Evolutionary conservation across 2,888 invertebrate genomes (phyloP), one percentile per base, ranked within the genome.

Genomic region (Tetrapedia diversipes): DNA sequence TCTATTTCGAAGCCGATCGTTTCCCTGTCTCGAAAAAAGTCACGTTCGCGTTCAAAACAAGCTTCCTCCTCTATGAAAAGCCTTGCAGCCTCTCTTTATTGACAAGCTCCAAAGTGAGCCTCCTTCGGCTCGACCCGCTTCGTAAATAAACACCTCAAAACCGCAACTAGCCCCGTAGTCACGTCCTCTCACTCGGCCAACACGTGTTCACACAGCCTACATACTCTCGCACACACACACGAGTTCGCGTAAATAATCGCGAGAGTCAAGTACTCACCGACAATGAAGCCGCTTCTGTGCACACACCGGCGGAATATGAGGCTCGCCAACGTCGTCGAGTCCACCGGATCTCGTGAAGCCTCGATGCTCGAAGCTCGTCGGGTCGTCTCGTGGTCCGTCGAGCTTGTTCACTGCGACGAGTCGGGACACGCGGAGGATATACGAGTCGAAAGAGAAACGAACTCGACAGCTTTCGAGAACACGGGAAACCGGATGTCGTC

Each of bases 211-310:
- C 60, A 3, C n/a, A n/a, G n/a, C n/a, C n/a, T n/a, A n/a, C n/a
- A n/a, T n/a, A n/a, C n/a, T n/a, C n/a, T n/a, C n/a, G n/a, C n/a
- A n/a, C n/a, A n/a, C n/a, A n/a, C n/a, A n/a, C n/a, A n/a, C n/a
- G n/a, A n/a, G n/a, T n/a, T n/a, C n/a, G n/a, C n/a, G n/a, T n/a
- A n/a, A n/a, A n/a, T n/a, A n/a, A n/a, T n/a, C n/a, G n/a, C n/a
- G n/a, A n/a, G n/a, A n/a, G n/a, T n/a, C n/a, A 51, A 22, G 14
- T 60, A 61, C 61, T 43, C 43, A 68, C 60, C 68, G 19, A 19
- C 6, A 22, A 14, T 0, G 37, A 4, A 34, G 14, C 11, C 1
- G n/a, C 11, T 32, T 8, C 22, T 4, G 8, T 6, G 29, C 10
- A 29, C 11, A 7, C n/a, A n/a, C n/a, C n/a, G n/a, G 11, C 1